Percentiles rank a stretch among this genome's conserved stretches.
phyloP scores from a whole-genome alignment of 2,113 vertebrate species.

The Dipodomys spectabilis region DNA sequence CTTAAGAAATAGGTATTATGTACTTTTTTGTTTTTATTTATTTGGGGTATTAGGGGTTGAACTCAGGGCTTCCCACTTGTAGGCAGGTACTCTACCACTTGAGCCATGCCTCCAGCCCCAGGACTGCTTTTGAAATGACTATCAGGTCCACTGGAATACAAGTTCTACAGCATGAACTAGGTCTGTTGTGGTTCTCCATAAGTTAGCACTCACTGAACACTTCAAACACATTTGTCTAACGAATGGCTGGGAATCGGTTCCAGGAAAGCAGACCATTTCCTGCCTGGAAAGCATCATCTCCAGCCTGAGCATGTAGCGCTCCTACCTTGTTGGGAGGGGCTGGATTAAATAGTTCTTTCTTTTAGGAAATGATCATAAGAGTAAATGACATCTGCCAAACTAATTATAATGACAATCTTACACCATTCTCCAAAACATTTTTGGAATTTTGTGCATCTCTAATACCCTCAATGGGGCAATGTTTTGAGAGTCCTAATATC shows the following conservation, averaged over 20 bases:
- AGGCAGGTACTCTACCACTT: too few relatives aligned
- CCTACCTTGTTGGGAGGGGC: not conserved
- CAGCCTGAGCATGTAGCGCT: not conserved
- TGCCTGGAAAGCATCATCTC: not conserved
- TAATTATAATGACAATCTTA: not conserved
- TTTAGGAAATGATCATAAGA: not conserved
- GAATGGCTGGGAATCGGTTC: not conserved
- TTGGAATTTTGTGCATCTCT: not conserved
- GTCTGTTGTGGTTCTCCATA: not conserved
- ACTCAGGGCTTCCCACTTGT: too few relatives aligned
- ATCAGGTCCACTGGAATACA: not conserved
- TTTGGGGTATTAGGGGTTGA: too few relatives aligned
- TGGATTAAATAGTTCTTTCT: not conserved
- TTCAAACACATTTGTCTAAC: not conserved
- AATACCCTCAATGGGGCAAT: not conserved
- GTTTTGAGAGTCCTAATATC: not conserved
- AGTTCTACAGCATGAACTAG: not conserved
- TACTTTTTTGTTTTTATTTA: conserved; percentile 5
- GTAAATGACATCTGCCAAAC: not conserved
- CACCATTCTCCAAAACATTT: conserved; percentile 8
- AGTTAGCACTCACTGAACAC: not conserved
- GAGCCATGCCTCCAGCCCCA: too few relatives aligned
- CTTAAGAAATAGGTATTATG: conserved; percentile 22
- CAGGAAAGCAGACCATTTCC: not conserved
- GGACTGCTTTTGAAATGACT: conserved; percentile 17